Evolutionary conservation across 2,797 vertebrate genomes (phyloP).

Genomic region (Enteromius mattozi): DNA sequence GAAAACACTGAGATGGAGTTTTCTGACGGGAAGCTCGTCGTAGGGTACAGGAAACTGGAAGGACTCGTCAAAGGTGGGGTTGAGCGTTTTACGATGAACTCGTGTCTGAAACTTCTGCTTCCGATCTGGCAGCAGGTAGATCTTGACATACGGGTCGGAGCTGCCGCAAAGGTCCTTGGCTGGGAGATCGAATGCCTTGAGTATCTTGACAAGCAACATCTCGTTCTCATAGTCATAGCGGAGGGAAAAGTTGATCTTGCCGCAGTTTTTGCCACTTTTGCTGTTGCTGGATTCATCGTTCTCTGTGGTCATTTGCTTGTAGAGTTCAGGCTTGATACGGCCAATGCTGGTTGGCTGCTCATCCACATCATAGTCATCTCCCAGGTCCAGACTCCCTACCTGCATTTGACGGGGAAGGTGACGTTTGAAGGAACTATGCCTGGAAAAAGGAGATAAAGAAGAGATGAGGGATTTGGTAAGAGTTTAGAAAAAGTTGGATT

Average conservation of each 20-base stretch:
- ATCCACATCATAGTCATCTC: constrained; percentile 83
- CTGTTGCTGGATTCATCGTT: constrained; percentile 87
- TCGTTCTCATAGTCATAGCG: constrained; percentile 96
- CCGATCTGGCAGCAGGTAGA: constrained; percentile 96
- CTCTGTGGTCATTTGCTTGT: constrained; percentile 90
- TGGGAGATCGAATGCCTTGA: constrained; percentile 93
- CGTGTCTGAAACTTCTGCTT: constrained; percentile 98
- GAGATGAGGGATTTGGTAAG: not conserved
- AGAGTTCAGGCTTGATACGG: constrained; percentile 95
- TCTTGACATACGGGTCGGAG: constrained; percentile 97
- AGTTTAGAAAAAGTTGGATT: not conserved
- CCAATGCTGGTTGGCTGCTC: constrained; percentile 94
- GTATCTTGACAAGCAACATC: constrained; percentile 88
- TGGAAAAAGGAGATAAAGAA: constrained; percentile 60
- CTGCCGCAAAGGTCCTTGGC: constrained; percentile 98
- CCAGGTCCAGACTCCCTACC: constrained; percentile 90
- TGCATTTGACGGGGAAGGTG: constrained; percentile 97
- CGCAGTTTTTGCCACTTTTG: constrained; percentile 86
- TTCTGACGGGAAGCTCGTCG: constrained; percentile 87
- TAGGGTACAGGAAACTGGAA: constrained; percentile 97
- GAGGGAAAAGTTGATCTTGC: constrained; percentile 95
- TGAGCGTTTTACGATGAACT: constrained; percentile 96
- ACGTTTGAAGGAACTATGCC: constrained; percentile 97
- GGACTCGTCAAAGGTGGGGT: constrained; percentile 92
- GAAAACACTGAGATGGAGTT: constrained; percentile 96